Evolutionary conservation across 1,140 invertebrate species (phyloP).

Genomic region (Drosophila ohnishii): DNA sequence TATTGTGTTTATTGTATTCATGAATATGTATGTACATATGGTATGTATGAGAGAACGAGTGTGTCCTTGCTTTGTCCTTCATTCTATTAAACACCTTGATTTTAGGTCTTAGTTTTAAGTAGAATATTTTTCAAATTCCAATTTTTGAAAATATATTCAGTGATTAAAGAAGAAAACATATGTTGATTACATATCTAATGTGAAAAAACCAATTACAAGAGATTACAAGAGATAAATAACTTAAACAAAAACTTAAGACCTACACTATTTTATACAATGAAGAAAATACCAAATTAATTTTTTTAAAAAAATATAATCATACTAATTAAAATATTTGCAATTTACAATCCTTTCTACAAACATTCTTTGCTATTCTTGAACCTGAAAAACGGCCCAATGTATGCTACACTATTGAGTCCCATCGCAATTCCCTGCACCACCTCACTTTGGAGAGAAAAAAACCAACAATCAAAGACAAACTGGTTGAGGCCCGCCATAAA

Average conservation of each 20-base stretch:
- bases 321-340: not conserved
- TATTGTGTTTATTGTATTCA: too few species aligned
- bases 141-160: not conserved
- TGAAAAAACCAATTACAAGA: too few species aligned
- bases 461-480: conserved; percentile 12
- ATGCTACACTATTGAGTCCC: conserved; percentile 20
- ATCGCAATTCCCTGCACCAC: not conserved
- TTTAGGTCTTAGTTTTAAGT: not conserved
- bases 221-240: not conserved
- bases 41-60: too few species aligned
- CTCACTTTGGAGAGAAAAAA: not conserved
- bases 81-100: too few species aligned
- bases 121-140: not conserved
- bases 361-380: not conserved
- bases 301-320: too few species aligned
- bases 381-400: not conserved
- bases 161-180: not conserved
- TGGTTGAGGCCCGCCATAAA: conserved; percentile 49
- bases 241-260: not conserved
- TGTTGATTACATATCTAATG: too few species aligned
- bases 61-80: too few species aligned
- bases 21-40: too few species aligned
- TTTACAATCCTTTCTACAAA: not conserved
- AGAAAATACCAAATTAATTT: too few species aligned
- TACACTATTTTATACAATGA: too few species aligned